Percentiles rank a stretch among this genome's conserved stretches.
Evolutionary conservation across 1,140 invertebrate genomes (phyloP).

Genomic region (Drosophila kohkoa): DNA sequence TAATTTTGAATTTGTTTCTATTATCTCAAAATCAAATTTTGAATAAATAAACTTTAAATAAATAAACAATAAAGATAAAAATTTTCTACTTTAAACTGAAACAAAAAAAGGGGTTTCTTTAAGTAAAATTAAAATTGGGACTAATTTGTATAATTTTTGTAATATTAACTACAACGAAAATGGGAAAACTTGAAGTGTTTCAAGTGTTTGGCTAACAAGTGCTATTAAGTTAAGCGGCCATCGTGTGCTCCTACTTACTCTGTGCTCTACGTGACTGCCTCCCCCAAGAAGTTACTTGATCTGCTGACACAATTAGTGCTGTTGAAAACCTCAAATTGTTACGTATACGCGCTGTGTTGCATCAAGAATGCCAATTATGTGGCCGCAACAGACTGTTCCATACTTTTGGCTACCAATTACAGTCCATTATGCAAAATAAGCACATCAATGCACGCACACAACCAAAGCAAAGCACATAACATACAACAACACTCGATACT

Average conservation of each 20-base stretch:
- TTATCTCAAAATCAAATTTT: too few relatives aligned
- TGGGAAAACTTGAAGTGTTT: background rate
- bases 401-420: slow-evolving; percentile 52
- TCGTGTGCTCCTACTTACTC: background rate
- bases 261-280: background rate
- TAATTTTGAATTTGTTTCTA: too few relatives aligned
- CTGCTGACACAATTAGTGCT: slow-evolving; percentile 53
- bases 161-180: too few relatives aligned
- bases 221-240: background rate
- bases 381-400: slow-evolving; percentile 47
- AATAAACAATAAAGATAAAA: too few relatives aligned
- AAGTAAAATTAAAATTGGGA: too few relatives aligned
- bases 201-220: background rate
- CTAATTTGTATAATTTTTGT: too few relatives aligned
- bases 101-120: too few relatives aligned
- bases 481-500: background rate
- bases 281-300: background rate
- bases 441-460: slow-evolving; percentile 52
- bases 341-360: slow-evolving; percentile 38
- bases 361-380: slow-evolving; percentile 54
- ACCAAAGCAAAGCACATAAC: background rate
- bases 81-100: too few relatives aligned
- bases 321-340: slow-evolving; percentile 55
- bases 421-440: slow-evolving; percentile 78
- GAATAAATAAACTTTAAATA: too few relatives aligned